phyloP scores from a whole-genome alignment of 2,888 invertebrate genomes.

The Melanotus villosus region DNA sequence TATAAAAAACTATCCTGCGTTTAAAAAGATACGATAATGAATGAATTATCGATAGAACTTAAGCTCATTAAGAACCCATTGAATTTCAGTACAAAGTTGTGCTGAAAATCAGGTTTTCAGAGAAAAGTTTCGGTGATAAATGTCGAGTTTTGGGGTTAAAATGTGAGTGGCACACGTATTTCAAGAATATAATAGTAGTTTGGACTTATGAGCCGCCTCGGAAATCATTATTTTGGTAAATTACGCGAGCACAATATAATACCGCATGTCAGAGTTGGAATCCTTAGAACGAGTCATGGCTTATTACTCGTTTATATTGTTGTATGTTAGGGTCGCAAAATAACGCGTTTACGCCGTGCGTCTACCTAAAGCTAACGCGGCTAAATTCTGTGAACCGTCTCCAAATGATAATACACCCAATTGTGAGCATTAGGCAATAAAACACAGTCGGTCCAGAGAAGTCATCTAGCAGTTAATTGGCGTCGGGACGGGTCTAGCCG shows the following conservation, averaged over 20 bases:
- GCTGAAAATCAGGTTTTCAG: too few species aligned
- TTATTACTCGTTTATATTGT: constrained; percentile 16
- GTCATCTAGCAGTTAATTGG: constrained; percentile 46
- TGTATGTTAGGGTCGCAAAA: constrained; percentile 1
- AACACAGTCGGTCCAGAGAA: constrained; percentile 33
- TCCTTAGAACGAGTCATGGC: constrained; percentile 14
- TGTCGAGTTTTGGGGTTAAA: too few species aligned
- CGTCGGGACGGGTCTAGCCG: constrained; percentile 37
- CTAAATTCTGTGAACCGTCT: constrained; percentile 17
- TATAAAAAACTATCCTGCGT: too few species aligned
- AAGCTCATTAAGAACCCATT: too few species aligned
- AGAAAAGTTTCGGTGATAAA: too few species aligned
- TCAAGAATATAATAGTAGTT: constrained; percentile 5
- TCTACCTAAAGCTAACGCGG: not conserved
- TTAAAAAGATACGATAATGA: too few species aligned
- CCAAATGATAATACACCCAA: constrained; percentile 26
- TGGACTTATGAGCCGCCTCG: constrained; percentile 11
- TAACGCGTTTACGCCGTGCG: not conserved
- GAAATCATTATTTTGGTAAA: constrained; percentile 23
- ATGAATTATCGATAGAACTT: too few species aligned
- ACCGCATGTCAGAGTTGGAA: constrained; percentile 6
- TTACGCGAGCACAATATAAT: not conserved
- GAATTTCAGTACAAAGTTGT: too few species aligned
- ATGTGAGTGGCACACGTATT: too few species aligned
- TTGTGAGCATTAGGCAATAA: constrained; percentile 28